Base-by-base conservation (phyloP, 1,140 invertebrate genomes). In the Drosophila grimshawi region DNA sequence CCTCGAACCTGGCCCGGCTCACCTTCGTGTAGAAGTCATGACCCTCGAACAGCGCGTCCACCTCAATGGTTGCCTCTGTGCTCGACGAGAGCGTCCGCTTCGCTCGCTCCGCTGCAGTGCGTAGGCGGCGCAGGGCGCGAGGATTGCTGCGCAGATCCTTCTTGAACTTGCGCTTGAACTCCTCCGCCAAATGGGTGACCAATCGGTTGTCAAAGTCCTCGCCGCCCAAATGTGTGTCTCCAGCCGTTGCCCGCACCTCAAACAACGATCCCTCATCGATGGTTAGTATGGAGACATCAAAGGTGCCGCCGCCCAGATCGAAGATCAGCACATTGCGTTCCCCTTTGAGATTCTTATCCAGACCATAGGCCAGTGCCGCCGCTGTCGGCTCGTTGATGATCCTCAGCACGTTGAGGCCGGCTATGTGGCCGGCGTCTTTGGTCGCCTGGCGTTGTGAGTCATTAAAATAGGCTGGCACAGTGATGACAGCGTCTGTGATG, bases 11-110 rank as follows among this genome's bases (percentile, higher is more conserved):
- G 5, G 97, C 97, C 77, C 97, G 94, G 29, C 96, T 96, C 41
- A 98, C 95, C 89, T 95, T 97, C 0, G 96, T 96, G 92, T 97
- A 97, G 92, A 97, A 97, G 92, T 98, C 97, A 37, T 96, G 94
- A 6, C 96, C 96, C 70, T 96, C 95, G 67, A 95, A 94, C 32
- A 96, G 88, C 3, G 96, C 95, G 81, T 96, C 95, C 52, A 96
- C 95, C 93, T 96, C 95, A 70, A 97, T 93, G 90, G 94, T 96
- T 2, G 95, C 95, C 93, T 95, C 95, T 11, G 95, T 94, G 80
- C 94, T 95, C 0, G 95, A 95, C 1, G 95, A 95, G 6, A 95
- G 82, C 0, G 95, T 95, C 76, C 95, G 93, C 91, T 96, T 96
- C 8, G 95, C 95, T 92, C 94, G 94, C 93, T 97, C 96, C 83